phyloP scores from a whole-genome alignment of 1,140 invertebrate species.

The Cheumatopsyche charites region DNA sequence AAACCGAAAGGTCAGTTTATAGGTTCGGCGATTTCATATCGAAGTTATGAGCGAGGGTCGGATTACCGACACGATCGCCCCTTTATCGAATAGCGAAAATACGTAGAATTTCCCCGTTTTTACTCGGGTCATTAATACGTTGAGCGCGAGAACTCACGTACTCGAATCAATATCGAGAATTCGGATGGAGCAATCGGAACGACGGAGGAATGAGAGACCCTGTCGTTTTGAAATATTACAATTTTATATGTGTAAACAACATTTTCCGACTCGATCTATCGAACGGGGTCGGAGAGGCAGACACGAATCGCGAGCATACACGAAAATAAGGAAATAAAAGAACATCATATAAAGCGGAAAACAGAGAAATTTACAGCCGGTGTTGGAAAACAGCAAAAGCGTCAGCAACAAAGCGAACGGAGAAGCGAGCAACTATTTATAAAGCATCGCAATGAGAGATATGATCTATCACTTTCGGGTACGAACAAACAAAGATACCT shows the following conservation, averaged over 20 bases:
- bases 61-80: neutral
- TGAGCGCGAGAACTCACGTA: no score
- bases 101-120: neutral
- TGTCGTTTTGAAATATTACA: no score
- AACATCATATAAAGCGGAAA: neutral
- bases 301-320: no score
- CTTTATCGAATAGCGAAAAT: neutral
- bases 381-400: constrained; percentile 1
- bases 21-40: constrained; percentile 7
- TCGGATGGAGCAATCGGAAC: no score
- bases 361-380: constrained; percentile 16
- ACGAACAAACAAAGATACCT: constrained; percentile 1
- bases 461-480: constrained; percentile 20
- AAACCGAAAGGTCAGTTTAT: constrained; percentile 4
- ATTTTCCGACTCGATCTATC: no score
- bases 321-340: no score
- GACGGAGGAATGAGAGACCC: no score
- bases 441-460: constrained; percentile 22
- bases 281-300: no score
- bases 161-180: no score
- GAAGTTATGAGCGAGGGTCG: neutral
- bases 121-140: no score
- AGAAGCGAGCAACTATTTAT: neutral
- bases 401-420: constrained; percentile 14
- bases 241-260: no score